Conservation (phyloP, 2,113 vertebrate species). For the Nicator chloris region DNA sequence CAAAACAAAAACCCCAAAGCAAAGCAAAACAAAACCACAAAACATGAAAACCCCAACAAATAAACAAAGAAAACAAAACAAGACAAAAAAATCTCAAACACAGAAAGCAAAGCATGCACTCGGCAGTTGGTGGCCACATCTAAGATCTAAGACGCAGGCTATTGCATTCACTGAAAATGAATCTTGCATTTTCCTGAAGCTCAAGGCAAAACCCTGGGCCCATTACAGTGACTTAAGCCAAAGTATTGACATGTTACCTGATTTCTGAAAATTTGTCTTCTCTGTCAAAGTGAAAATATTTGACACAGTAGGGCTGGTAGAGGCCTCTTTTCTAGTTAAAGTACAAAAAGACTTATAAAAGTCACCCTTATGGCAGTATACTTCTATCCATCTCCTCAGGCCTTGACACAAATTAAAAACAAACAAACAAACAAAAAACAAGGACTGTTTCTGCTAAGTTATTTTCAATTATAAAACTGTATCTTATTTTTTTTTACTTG, state of each 20-base stretch:
- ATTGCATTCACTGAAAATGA: neutral
- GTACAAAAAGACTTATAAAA: neutral
- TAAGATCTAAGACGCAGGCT: neutral
- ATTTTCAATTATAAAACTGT: neutral
- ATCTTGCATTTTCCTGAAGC: neutral
- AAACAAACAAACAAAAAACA: neutral
- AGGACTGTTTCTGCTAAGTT: neutral
- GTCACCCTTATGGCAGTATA: neutral
- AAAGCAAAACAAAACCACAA: neutral
- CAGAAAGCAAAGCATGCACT: neutral
- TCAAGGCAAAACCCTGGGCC: neutral
- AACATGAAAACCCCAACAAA: neutral
- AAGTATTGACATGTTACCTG: neutral
- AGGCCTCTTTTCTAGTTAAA: neutral
- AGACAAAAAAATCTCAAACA: rapidly evolving
- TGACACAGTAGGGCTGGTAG: neutral
- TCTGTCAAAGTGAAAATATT: neutral
- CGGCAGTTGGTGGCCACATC: neutral
- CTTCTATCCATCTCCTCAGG: neutral
- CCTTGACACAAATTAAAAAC: neutral
- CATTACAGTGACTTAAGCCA: neutral
- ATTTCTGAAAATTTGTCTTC: neutral
- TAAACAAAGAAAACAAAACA: neutral
- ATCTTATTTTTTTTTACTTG: neutral
- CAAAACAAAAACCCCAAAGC: no score